These are phyloP conservation scores for Ommatoiulus sabulosus DNA, from an alignment of 2,888 invertebrate species.

Conservation along the genomic window DNA sequence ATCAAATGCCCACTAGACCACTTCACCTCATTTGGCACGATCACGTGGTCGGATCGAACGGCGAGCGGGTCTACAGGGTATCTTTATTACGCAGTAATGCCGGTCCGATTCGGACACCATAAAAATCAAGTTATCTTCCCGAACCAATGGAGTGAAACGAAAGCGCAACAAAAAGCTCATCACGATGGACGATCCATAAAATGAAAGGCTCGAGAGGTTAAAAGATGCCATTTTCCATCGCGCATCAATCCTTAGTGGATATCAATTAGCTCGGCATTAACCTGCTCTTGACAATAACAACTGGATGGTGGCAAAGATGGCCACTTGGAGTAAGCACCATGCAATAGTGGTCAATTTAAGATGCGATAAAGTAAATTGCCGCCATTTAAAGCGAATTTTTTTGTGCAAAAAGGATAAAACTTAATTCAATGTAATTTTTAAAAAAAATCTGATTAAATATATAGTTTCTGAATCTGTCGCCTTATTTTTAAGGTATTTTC, in stretches of 20 bases:
- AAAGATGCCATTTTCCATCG: not conserved
- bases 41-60: not conserved
- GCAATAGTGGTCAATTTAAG: not conserved
- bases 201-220: not conserved
- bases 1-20: constrained; percentile 6
- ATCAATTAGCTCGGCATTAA: constrained; percentile 12
- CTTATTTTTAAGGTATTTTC: no score
- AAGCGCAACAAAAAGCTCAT: constrained; percentile 1
- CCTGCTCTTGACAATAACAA: not conserved
- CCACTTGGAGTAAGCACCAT: not conserved
- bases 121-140: not conserved
- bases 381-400: no score
- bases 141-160: not conserved
- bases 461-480: no score
- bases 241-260: not conserved
- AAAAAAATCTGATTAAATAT: no score
- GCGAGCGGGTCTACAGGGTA: not conserved
- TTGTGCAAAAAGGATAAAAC: no score
- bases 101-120: not conserved
- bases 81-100: not conserved
- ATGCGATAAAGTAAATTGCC: no score
- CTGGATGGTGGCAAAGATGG: not conserved
- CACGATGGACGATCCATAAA: not conserved
- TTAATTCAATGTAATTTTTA: no score
- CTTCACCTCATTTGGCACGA: not conserved